Evolutionary conservation across 2,888 invertebrate genomes (phyloP).

Genomic region (Harpalus rufipes): DNA sequence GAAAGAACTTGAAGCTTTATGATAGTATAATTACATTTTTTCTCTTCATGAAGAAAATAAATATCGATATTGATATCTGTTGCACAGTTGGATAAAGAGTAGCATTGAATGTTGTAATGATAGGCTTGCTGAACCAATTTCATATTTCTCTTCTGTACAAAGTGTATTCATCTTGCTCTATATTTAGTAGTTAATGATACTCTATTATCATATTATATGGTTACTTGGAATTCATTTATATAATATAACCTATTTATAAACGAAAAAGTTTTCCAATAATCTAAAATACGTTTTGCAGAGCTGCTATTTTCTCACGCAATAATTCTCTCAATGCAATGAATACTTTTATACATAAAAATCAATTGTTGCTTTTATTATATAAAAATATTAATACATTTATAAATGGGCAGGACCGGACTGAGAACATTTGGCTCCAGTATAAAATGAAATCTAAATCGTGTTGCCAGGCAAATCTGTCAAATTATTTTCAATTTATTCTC

Average conservation of each 20-base stretch:
- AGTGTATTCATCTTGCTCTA: neutral
- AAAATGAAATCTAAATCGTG: too few species aligned
- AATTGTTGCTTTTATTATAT: too few species aligned
- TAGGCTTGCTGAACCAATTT: constrained; percentile 8
- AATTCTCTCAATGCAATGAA: neutral
- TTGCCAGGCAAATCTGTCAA: too few species aligned
- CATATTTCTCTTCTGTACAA: constrained; percentile 3
- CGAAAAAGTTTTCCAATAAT: neutral
- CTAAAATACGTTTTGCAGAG: neutral
- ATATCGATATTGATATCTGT: constrained; percentile 4
- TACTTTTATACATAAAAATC: neutral
- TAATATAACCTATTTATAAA: neutral
- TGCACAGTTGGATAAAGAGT: neutral
- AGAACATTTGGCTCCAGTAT: too few species aligned
- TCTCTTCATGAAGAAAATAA: neutral
- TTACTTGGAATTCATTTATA: constrained; percentile 7
- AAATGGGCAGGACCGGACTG: too few species aligned
- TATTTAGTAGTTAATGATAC: constrained; percentile 14
- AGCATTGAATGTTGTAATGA: neutral
- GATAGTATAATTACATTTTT: neutral
- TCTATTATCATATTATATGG: neutral
- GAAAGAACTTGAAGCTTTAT: neutral
- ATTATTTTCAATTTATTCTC: too few species aligned
- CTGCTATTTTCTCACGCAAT: neutral
- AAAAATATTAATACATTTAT: too few species aligned